Conservation (phyloP, 2,888 invertebrate species). For the Sesia apiformis region DNA sequence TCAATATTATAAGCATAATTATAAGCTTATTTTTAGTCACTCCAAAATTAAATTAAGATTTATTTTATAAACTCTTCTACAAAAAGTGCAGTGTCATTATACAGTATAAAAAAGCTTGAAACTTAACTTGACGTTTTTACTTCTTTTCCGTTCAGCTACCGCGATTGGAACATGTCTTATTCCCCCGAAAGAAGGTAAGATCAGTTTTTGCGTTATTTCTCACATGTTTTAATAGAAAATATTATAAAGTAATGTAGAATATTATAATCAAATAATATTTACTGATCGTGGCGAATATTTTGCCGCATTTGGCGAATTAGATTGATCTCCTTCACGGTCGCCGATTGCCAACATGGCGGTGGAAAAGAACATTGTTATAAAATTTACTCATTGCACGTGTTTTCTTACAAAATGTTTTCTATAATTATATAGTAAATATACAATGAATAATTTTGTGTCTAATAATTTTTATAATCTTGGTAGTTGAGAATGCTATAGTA, state of each 20-base stretch:
- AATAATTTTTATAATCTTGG: too few species aligned
- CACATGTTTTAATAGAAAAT: constrained; percentile 25
- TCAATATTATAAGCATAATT: constrained; percentile 19
- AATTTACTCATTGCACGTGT: constrained; percentile 62
- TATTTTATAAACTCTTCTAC: constrained; percentile 10
- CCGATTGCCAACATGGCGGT: constrained; percentile 75
- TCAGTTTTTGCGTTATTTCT: constrained; percentile 39
- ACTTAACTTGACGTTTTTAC: constrained; percentile 75
- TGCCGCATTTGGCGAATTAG: constrained; percentile 20
- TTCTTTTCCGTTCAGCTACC: constrained; percentile 84
- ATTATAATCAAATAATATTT: background rate
- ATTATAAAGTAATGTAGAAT: constrained; percentile 1
- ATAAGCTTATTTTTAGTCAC: constrained; percentile 26
- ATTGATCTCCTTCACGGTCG: constrained; percentile 37
- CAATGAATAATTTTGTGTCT: too few species aligned
- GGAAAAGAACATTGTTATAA: constrained; percentile 48
- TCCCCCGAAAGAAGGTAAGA: constrained; percentile 88
- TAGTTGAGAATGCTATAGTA: too few species aligned
- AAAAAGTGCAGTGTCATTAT: constrained; percentile 6
- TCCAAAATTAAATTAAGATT: constrained; percentile 34
- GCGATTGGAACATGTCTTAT: constrained; percentile 89
- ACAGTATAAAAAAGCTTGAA: constrained; percentile 43
- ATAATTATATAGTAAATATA: constrained; percentile 1
- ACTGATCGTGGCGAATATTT: background rate
- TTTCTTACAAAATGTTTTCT: constrained; percentile 16